Evolutionary conservation across 1,140 invertebrate genomes (phyloP).

Genomic region (Cydia pomonella): DNA sequence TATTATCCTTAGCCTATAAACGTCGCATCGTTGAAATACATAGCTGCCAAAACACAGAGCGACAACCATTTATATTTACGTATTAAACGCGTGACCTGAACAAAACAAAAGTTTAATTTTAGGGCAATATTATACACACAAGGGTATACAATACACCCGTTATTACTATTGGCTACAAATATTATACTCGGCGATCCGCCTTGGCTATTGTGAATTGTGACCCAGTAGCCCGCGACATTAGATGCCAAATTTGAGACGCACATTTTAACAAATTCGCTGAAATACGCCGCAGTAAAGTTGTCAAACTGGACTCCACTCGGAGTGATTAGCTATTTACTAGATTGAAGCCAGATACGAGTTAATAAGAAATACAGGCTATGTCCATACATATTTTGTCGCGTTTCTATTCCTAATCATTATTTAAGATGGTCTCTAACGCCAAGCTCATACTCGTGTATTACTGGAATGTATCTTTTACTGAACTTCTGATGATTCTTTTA

Average conservation of each 20-base stretch:
- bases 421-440: too few species aligned
- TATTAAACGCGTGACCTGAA: neutral
- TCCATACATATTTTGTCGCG: neutral
- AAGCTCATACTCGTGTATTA: too few species aligned
- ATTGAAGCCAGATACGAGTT: neutral
- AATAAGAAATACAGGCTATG: neutral
- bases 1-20: too few species aligned
- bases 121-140: neutral
- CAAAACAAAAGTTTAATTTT: too few species aligned
- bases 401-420: neutral
- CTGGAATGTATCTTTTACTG: too few species aligned
- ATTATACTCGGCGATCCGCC: neutral
- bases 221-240: neutral
- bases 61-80: too few species aligned
- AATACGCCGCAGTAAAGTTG: slow-evolving; percentile 4
- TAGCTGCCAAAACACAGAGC: too few species aligned
- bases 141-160: neutral
- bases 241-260: slow-evolving; percentile 3
- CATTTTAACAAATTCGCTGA: slow-evolving; percentile 1
- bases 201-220: slow-evolving; percentile 14
- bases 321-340: neutral
- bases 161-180: neutral
- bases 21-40: too few species aligned
- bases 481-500: too few species aligned
- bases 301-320: neutral